Conservation (phyloP, 92 coral and sea anemone species). For the Umimayanthus chanpuru region DNA sequence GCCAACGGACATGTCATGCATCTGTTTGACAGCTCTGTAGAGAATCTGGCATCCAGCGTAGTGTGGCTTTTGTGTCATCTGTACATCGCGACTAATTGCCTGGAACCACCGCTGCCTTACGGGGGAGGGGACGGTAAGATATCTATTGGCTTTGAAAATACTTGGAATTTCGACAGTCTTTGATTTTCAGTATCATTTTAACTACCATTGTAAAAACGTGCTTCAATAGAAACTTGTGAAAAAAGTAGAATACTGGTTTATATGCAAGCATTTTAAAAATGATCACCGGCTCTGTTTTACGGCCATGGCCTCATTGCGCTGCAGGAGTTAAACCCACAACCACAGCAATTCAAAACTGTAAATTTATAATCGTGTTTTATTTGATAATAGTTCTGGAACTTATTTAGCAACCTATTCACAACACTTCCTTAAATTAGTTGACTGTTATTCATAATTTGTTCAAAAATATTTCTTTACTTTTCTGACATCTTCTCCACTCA, state of each 20-base stretch:
- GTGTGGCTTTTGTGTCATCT: slow-evolving; percentile 34
- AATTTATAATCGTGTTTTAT: slow-evolving; percentile 6
- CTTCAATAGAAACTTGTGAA: neutral
- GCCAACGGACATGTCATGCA: neutral
- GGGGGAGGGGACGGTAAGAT: slow-evolving; percentile 21
- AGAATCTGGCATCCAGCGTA: slow-evolving; percentile 19
- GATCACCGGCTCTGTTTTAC: neutral
- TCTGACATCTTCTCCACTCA: too few species aligned
- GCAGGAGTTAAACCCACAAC: neutral
- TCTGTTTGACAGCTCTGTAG: slow-evolving; percentile 18
- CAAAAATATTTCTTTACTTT: too few species aligned
- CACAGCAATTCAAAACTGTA: slow-evolving; percentile 17
- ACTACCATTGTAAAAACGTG: neutral
- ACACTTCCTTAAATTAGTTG: neutral
- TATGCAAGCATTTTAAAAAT: neutral
- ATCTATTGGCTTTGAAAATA: neutral
- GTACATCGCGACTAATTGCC: slow-evolving; percentile 42
- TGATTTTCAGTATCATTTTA: neutral
- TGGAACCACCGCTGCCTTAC: slow-evolving; percentile 5
- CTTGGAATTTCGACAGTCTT: neutral
- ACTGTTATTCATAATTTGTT: too few species aligned
- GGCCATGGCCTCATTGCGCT: neutral
- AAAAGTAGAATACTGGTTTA: neutral
- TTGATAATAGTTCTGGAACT: neutral
- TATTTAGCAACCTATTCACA: neutral